phyloP scores from a whole-genome alignment of 2,797 vertebrate genomes.

The Adrianichthys oophorus region DNA sequence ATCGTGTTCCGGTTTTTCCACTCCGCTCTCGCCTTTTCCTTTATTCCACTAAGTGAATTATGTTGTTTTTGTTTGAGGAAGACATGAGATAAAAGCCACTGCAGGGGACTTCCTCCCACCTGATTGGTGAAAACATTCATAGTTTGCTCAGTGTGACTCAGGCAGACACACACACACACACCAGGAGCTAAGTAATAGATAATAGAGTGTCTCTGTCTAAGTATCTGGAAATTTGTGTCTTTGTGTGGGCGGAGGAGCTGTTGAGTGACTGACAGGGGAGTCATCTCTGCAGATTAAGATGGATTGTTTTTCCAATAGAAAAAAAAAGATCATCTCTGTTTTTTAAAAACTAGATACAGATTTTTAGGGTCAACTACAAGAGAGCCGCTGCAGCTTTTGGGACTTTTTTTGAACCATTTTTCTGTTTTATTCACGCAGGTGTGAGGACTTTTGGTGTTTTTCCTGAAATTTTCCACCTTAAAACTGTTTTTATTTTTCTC shows the following conservation, averaged over 20 bases:
- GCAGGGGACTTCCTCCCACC: conserved; percentile 65
- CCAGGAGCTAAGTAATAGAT: conserved; percentile 42
- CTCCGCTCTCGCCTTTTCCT: background rate
- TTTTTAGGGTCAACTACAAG: conserved; percentile 42
- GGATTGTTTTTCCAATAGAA: conserved; percentile 57
- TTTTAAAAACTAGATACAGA: conserved; percentile 28
- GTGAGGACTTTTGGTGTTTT: background rate
- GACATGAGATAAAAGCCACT: conserved; percentile 36
- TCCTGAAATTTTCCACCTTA: background rate
- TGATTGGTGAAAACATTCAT: conserved; percentile 61
- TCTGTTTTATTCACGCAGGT: background rate
- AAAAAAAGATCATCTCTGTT: conserved; percentile 15
- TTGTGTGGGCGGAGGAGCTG: conserved; percentile 35
- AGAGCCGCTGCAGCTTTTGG: conserved; percentile 7
- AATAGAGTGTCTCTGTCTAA: conserved; percentile 62
- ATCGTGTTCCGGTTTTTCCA: conserved; percentile 10
- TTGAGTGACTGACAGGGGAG: conserved; percentile 55
- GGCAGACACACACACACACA: conserved; percentile 7
- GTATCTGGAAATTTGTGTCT: conserved; percentile 32
- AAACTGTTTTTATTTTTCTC: background rate
- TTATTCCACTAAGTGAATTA: conserved; percentile 18
- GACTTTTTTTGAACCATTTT: background rate
- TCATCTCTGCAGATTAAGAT: conserved; percentile 57
- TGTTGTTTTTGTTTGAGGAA: conserved; percentile 26
- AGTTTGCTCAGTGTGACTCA: conserved; percentile 9